Base-by-base conservation (phyloP, 2,797 vertebrate species). In the Micrastur ruficollis region DNA sequence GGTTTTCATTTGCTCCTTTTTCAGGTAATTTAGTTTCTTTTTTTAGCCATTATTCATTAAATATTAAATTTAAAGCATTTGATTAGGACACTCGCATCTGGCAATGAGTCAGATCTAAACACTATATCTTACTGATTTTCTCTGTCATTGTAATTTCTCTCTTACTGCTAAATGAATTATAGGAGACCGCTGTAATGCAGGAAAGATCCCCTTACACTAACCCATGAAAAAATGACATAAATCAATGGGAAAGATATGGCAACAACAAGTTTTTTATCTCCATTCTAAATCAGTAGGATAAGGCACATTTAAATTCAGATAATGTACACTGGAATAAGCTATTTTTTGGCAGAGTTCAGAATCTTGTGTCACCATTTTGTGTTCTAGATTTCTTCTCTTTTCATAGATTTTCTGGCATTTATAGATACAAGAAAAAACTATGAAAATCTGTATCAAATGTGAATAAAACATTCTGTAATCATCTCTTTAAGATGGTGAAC, bases 41-140 rank as follows among this genome's bases (percentile, higher is more conserved):
- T 94, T 95, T 97, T 95, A 94, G 67, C 46, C 22, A 38, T 82
- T 95, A 92, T 93, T 97, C 93, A 97, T 97, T 93, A 97, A 95
- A 96, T 95, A 94, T 97, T 97, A 95, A 96, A 96, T 94, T 89
- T 87, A 87, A 87, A 94, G 46, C 68, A 87, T 89, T 97, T 95
- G 93, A 94, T 96, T 95, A 89, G 65, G 61, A 86, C 3, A 50
- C 50, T 87, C 65, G 75, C 59, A 95, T 25, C 81, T 96, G 92
- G 83, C 63, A 94, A 78, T 8, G 50, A 96, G 63, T 92, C 92
- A 92, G 78, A 94, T 73, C 81, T 94, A 97, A 97, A 95, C 86
- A 92, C 67, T 95, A 46, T 81, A 92, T 90, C 63, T 79, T 90
- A 75, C 88, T 80, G 40, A 90, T 95, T 93, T 92, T 89, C 81